Base-by-base conservation (phyloP, 2,888 invertebrate species). In the Sympetrum striolatum region DNA sequence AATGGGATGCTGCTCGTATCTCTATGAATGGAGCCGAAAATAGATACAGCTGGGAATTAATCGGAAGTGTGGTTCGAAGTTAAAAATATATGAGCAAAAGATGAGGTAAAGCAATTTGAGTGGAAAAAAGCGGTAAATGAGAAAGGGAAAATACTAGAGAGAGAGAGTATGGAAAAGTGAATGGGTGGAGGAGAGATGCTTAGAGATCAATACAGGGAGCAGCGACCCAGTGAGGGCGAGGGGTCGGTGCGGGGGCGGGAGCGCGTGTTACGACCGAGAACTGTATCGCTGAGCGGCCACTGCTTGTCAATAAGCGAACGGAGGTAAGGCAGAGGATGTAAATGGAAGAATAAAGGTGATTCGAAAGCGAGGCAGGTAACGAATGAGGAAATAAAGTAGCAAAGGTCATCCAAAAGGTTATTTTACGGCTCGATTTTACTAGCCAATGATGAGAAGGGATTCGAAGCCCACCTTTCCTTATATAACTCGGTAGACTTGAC, bases 201-300 rank as follows among this genome's bases (percentile, higher is more conserved):
- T 35, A 82, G 48, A 90, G 82, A 90, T 44, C 64, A 64, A 73
- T 35, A 64, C 39, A n/a, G 37, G 58, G 60, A 58, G 82, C 39
- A 79, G 86, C 81, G 91, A 73, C 81, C 80, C 60, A 90, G 39
- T 79, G 86, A 53, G n/a, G 81, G 64, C 48, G 60, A 60, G 31
- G 39, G 90, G 64, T 8, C 18, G 31, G 48, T 2, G 25, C 44
- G 44, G 44, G 44, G 44, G 44, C 39, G 39, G 90, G 58, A 39
- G 80, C 14, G 44, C 8, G 25, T 22, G 31, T 22, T n/a, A 25
- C 44, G 80, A n/a, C 44, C 44, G 10, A 44, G 44, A 8, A 53
- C 5, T 8, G 81, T 81, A 25, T 25, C 48, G 53, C 18, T 25
- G 48, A 81, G 48, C 53, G 81, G 81, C 53, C 37, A 15, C 35